Evolutionary conservation across 2,113 vertebrate genomes (phyloP).

Genomic region (Microcebus griseorufus): DNA sequence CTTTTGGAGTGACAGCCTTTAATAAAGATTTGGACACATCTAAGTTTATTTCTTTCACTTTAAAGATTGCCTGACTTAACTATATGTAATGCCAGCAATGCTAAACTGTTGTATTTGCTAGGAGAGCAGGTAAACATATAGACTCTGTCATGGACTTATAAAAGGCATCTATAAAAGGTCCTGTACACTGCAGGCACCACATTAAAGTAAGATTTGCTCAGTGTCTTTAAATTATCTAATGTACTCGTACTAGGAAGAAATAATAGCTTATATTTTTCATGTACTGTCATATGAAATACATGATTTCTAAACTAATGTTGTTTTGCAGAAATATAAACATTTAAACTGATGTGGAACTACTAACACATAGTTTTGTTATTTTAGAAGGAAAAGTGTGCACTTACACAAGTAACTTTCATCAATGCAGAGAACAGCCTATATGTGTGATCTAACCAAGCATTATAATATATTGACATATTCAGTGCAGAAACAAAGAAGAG

Average conservation of each 20-base stretch:
- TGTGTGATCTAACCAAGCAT: neutral
- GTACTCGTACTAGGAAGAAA: fast-evolving
- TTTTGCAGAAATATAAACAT: neutral
- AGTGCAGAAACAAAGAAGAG: neutral
- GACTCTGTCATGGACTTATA: neutral
- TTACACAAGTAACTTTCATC: neutral
- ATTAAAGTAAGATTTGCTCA: neutral
- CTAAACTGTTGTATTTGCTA: neutral
- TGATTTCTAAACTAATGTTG: neutral
- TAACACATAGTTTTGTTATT: neutral
- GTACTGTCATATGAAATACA: neutral
- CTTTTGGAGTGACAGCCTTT: neutral
- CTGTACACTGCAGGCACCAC: neutral
- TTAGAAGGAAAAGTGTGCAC: neutral
- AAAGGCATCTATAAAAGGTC: neutral
- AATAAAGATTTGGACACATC: neutral
- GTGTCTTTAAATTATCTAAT: neutral
- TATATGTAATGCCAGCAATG: neutral
- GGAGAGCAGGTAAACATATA: neutral
- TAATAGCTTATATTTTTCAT: neutral
- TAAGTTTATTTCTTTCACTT: neutral
- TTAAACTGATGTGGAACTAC: neutral
- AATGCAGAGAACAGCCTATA: neutral
- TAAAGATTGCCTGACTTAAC: neutral
- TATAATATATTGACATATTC: neutral